Evolutionary conservation across 2,797 vertebrate genomes (phyloP).

Genomic region (Hoplostethus mediterraneus): DNA sequence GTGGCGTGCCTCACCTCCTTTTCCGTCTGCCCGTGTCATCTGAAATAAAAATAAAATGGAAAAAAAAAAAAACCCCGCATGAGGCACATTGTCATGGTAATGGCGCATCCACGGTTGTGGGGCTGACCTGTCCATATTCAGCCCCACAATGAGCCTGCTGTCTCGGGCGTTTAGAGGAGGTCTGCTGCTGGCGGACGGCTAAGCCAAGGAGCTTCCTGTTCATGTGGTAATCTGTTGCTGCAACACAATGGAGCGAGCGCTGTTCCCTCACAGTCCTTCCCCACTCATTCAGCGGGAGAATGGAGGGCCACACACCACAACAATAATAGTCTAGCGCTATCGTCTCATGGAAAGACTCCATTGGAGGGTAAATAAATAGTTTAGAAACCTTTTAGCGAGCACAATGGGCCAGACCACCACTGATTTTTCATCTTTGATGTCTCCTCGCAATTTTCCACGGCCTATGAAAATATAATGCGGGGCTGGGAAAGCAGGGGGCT

Average conservation of each 20-base stretch:
- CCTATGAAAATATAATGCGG: slow-evolving; percentile 54
- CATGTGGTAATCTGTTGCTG: slow-evolving; percentile 77
- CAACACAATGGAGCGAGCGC: slow-evolving; percentile 60
- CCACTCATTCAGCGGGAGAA: slow-evolving; percentile 67
- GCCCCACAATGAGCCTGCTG: slow-evolving; percentile 68
- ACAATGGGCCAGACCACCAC: slow-evolving; percentile 65
- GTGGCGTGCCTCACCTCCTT: slow-evolving; percentile 48
- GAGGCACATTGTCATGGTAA: slow-evolving; percentile 78
- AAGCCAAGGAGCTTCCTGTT: slow-evolving; percentile 76
- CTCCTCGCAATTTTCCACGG: slow-evolving; percentile 47
- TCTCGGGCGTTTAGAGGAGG: slow-evolving; percentile 68
- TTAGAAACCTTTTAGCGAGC: slow-evolving; percentile 68
- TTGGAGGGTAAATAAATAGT: slow-evolving; percentile 77
- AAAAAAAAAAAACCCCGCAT: slow-evolving; percentile 42
- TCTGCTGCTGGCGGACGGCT: slow-evolving; percentile 58
- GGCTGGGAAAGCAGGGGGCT: slow-evolving; percentile 18
- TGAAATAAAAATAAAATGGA: slow-evolving; percentile 35
- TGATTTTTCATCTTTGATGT: slow-evolving; percentile 70
- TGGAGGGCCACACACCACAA: slow-evolving; percentile 69
- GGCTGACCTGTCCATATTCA: slow-evolving; percentile 65
- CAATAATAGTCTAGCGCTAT: slow-evolving; percentile 69
- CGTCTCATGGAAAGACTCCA: slow-evolving; percentile 70
- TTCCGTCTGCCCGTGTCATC: slow-evolving; percentile 26
- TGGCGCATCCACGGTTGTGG: slow-evolving; percentile 45
- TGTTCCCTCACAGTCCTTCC: slow-evolving; percentile 59